A percentile compares a stretch with the other conserved stretches of the same genome.
Conservation (phyloP, 1,140 invertebrate genomes). For the Drosophila murphyi region DNA sequence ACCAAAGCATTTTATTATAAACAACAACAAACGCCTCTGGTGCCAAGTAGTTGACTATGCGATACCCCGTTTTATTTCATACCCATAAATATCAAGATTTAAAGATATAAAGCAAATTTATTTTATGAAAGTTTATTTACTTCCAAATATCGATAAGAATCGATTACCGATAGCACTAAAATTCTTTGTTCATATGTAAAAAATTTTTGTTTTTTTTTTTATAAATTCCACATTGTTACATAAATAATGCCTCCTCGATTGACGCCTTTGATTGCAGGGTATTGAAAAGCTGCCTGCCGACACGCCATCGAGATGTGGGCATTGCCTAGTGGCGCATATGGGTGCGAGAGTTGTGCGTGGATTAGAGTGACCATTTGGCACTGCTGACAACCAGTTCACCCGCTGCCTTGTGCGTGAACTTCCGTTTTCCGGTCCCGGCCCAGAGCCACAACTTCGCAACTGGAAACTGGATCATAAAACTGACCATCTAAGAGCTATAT, state of each 20-base stretch:
- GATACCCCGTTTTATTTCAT: neutral
- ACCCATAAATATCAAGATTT: no score
- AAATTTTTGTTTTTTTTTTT: no score
- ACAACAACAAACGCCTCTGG: neutral
- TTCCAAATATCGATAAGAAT: no score
- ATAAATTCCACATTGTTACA: neutral
- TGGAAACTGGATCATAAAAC: conserved; percentile 24
- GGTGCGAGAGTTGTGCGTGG: conserved; percentile 1
- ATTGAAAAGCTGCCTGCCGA: neutral
- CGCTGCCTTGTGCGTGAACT: conserved; percentile 23
- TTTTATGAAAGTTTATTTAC: no score
- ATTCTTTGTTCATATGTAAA: no score
- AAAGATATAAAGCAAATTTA: no score
- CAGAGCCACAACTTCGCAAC: neutral
- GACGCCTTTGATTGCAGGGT: neutral
- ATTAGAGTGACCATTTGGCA: conserved; percentile 50
- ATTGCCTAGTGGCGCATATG: conserved; percentile 12
- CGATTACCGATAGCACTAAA: no score
- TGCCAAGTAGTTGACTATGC: neutral
- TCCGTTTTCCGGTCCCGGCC: conserved; percentile 42
- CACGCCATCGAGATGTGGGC: neutral
- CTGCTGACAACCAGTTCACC: conserved; percentile 40
- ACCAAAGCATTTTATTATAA: neutral
- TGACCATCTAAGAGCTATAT: conserved; percentile 20
- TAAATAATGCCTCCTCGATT: no score